Conservation (phyloP, 1,140 invertebrate species). For the Vanessa atalanta region DNA sequence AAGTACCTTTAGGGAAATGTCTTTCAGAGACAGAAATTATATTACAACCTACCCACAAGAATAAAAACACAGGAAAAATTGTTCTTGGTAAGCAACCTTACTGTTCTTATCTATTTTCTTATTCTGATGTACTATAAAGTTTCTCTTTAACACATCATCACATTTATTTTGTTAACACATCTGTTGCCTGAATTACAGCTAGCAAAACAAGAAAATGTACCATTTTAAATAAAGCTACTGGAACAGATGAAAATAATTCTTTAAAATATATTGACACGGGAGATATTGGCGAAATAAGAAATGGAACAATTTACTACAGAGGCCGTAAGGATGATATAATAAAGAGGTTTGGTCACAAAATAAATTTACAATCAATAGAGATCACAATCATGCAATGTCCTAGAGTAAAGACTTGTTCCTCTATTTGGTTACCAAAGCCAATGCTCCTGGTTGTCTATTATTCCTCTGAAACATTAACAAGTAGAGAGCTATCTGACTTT, state of each 20-base stretch:
- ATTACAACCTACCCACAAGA: constrained; percentile 52
- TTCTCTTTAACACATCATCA: neutral
- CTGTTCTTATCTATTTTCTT: neutral
- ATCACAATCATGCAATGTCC: constrained; percentile 72
- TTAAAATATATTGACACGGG: constrained; percentile 84
- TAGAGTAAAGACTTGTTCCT: constrained; percentile 76
- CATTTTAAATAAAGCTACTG: constrained; percentile 80
- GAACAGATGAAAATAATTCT: constrained; percentile 57
- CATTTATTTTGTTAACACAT: neutral
- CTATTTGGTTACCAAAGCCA: constrained; percentile 78
- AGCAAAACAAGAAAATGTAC: constrained; percentile 84
- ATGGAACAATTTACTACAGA: constrained; percentile 82
- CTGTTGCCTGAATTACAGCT: constrained; percentile 67
- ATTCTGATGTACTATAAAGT: constrained; percentile 3
- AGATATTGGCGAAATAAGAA: constrained; percentile 83
- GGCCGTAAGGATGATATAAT: constrained; percentile 84
- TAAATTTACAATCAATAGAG: constrained; percentile 84
- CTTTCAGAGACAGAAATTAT: constrained; percentile 84
- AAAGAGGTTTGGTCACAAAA: constrained; percentile 88
- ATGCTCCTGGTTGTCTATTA: constrained; percentile 81
- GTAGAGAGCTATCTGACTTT: constrained; percentile 65
- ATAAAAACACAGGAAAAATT: constrained; percentile 81
- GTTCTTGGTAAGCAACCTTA: constrained; percentile 78
- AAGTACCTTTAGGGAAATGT: constrained; percentile 82
- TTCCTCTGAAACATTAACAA: constrained; percentile 64